These are phyloP conservation scores for Heliocidaris erythrogramma DNA, from an alignment of 35 echinoderm and acorn worm genomes.

Conservation along the genomic window DNA sequence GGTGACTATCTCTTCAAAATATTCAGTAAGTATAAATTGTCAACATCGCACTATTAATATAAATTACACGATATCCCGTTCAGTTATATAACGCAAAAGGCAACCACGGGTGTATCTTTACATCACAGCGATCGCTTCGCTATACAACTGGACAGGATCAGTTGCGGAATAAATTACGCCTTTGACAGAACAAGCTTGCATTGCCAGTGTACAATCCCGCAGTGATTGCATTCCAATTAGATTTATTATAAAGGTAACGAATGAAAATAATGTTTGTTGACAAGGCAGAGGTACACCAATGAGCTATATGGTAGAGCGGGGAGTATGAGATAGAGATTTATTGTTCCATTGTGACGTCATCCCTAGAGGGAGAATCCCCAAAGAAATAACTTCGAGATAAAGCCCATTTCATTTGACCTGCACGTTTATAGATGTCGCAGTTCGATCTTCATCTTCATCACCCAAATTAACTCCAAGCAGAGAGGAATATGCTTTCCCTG, in stretches of 20 bases:
- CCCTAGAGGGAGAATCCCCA: not conserved
- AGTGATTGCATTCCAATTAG: not conserved
- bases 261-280: conserved; percentile 9
- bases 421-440: not conserved
- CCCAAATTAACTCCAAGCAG: not conserved
- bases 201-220: not conserved
- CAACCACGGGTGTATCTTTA: not conserved
- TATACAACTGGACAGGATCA: not conserved
- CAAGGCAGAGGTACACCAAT: not conserved
- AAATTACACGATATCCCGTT: not conserved
- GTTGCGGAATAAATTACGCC: not conserved
- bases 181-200: not conserved
- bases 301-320: not conserved
- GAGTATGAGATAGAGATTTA: not conserved
- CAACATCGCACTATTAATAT: not conserved
- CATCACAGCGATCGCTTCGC: not conserved
- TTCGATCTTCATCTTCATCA: not conserved
- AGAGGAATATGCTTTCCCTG: not conserved
- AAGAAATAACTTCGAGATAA: not conserved
- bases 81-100: not conserved
- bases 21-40: not conserved
- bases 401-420: not conserved
- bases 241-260: not conserved
- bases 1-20: no score
- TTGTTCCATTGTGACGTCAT: not conserved